These are phyloP conservation scores for Parotia lawesii DNA, from an alignment of 2,113 vertebrate species.

Conservation along the genomic window DNA sequence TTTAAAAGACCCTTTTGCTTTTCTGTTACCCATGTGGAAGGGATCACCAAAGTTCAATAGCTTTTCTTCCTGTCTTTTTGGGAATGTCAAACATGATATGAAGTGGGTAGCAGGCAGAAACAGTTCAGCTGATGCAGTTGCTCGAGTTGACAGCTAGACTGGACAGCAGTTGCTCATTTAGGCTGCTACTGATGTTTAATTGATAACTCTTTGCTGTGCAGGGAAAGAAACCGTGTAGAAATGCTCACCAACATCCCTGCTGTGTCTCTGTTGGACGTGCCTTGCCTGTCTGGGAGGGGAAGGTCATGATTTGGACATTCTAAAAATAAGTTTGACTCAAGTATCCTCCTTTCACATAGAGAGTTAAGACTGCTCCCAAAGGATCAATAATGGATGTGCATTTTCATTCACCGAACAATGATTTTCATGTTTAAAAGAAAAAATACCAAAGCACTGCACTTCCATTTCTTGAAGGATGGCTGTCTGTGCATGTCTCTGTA, in stretches of 20 bases:
- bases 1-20: neutral
- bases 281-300: neutral
- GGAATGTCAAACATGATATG: neutral
- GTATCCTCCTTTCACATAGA: neutral
- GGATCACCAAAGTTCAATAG: neutral
- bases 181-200: neutral
- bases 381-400: accelerated
- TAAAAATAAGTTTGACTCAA: neutral
- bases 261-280: neutral
- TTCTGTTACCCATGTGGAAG: neutral
- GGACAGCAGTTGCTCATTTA: neutral
- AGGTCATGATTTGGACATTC: neutral
- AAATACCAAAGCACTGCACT: neutral
- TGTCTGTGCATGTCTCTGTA: neutral
- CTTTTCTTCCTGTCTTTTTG: neutral
- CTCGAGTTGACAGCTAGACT: neutral
- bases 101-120: neutral
- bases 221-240: neutral
- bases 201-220: neutral
- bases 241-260: neutral
- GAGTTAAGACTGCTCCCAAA: neutral
- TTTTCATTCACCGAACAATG: neutral
- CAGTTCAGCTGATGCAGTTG: neutral
- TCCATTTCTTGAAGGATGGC: neutral
- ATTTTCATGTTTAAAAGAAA: neutral